These are phyloP conservation scores for Mastomys natalensis DNA, from an alignment of 2,113 vertebrate genomes.

Conservation along the genomic window DNA sequence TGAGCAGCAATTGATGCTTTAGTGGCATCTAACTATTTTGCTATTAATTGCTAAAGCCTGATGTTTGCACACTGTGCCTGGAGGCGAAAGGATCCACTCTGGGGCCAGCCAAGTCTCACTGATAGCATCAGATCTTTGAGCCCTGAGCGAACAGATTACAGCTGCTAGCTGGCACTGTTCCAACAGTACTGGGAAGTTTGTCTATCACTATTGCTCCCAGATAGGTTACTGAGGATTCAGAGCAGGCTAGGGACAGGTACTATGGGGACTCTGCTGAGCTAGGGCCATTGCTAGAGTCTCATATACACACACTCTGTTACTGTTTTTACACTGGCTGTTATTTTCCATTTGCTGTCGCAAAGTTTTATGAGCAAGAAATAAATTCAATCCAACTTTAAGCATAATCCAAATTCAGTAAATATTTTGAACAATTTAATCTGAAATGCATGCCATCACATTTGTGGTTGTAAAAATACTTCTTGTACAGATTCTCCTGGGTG, in stretches of 20 bases:
- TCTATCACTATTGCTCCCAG: background rate
- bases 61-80: conserved; percentile 29
- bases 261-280: background rate
- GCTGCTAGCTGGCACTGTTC: conserved; percentile 4
- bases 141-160: background rate
- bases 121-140: conserved; percentile 13
- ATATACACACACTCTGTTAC: background rate
- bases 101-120: background rate
- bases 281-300: background rate
- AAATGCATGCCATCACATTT: background rate
- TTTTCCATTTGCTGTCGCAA: background rate
- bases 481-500: background rate
- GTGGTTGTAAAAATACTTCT: background rate
- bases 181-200: background rate
- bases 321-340: background rate
- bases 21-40: conserved; percentile 44
- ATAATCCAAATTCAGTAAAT: conserved; percentile 20
- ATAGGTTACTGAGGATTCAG: background rate
- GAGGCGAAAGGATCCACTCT: background rate
- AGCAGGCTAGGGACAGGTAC: background rate
- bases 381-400: background rate
- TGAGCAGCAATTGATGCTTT: background rate
- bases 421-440: conserved; percentile 26
- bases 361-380: background rate
- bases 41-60: conserved; percentile 9